These are phyloP conservation scores for Leptinotarsa undecemlineata DNA, from an alignment of 1,140 invertebrate species.

Conservation along the genomic window DNA sequence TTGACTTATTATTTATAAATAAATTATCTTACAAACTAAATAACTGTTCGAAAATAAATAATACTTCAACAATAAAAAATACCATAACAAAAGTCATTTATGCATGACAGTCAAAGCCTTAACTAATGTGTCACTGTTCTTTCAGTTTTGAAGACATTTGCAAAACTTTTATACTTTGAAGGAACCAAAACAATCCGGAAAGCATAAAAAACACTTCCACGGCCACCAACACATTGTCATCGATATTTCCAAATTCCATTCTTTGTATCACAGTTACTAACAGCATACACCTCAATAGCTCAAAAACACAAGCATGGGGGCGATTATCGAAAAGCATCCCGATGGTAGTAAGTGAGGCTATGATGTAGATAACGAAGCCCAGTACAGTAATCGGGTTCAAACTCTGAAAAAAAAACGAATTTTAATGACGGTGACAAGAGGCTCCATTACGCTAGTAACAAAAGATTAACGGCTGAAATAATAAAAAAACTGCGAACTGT, in stretches of 20 bases:
- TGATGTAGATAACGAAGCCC: slow-evolving; percentile 65
- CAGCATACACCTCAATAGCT: slow-evolving; percentile 50
- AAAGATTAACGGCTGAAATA: too few relatives aligned
- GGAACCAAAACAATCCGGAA: slow-evolving; percentile 56
- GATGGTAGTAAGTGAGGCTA: slow-evolving; percentile 68
- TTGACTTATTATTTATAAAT: too few relatives aligned
- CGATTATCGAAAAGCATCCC: slow-evolving; percentile 69
- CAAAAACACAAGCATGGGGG: slow-evolving; percentile 49
- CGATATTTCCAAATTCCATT: slow-evolving; percentile 42
- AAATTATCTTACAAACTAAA: too few relatives aligned
- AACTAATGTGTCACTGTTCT: not conserved
- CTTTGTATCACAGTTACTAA: slow-evolving; percentile 49
- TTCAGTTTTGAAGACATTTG: slow-evolving; percentile 38
- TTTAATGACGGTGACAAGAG: not conserved
- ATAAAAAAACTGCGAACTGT: too few relatives aligned
- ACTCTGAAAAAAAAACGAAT: slow-evolving; percentile 54
- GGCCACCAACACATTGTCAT: slow-evolving; percentile 37
- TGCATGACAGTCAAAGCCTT: not conserved
- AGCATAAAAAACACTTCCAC: slow-evolving; percentile 54
- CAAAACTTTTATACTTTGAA: slow-evolving; percentile 50
- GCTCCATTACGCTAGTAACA: too few relatives aligned
- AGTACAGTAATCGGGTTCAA: slow-evolving; percentile 62
- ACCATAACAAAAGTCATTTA: not conserved
- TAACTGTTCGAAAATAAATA: not conserved
- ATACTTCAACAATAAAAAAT: not conserved